Evolutionary conservation across 2,113 vertebrate species (phyloP), one percentile per base, ranked within the genome.

Genomic region (Spheniscus mendiculus): DNA sequence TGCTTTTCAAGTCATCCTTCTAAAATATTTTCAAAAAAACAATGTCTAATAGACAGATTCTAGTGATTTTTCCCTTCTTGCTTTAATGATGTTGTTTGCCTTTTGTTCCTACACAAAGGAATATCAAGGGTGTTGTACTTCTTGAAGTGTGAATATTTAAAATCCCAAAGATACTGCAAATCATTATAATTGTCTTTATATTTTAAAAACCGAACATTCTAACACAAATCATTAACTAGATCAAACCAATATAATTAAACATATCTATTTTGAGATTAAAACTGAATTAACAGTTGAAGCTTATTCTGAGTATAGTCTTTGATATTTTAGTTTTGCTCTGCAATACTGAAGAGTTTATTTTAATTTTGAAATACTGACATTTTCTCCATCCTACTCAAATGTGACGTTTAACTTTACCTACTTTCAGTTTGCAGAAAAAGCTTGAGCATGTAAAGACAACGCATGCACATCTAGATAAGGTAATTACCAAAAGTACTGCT

Each of bases 401-500:
- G 5, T 0, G 5, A 77, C 62, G 36, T 95, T 36, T 81, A 95
- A 95, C 45, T 93, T 42, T 45, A 50, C 42, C 91, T 97, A 7
- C 96, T 97, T 87, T 96, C 94, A 99, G 99, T 98, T 98, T 99
- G 45, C 97, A 99, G 93, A 98, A 99, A 96, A 99, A 99, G 79
- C 97, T 99, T 66, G 97, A 99, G 29, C 93, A 98, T 89, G 73
- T 98, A 81, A 98, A 98, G 97, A 84, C 97, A 71, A 97, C 97
- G 50, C 98, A 96, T 10, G 98, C 99, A 17, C 99, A 99, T 96
- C 98, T 99, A 73, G 99, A 99, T 98, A 99, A 99, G 99, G 99
- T 99, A 99, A 98, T 69, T 93, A 66, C 7, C 6, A 78, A 49
- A 90, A 53, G 7, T 55, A 62, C 21, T 79, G 42, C 65, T 78